These are phyloP conservation scores for Tarsius wallacei DNA, from an alignment of 2,797 vertebrate genomes.

Conservation along the genomic window DNA sequence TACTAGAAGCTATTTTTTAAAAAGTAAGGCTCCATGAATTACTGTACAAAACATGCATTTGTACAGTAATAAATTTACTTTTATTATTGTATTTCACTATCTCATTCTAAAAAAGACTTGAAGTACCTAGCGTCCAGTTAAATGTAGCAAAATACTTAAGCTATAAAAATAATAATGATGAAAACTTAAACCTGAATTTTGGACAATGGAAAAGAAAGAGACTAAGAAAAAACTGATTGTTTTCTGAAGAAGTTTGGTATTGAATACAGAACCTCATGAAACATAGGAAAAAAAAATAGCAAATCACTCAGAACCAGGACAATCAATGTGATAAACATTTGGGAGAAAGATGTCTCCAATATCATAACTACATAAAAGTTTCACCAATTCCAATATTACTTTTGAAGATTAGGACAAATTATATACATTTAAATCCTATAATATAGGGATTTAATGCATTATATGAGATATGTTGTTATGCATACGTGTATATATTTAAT, in stretches of 20 bases:
- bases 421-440: not conserved
- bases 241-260: not conserved
- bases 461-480: not conserved
- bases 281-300: not conserved
- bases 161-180: not conserved
- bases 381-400: not conserved
- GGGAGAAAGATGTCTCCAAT: not conserved
- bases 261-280: not conserved
- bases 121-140: not conserved
- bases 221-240: not conserved
- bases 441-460: not conserved
- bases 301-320: not conserved
- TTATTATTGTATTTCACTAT: not conserved
- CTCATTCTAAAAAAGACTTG: not conserved
- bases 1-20: not conserved
- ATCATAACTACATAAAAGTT: not conserved
- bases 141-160: conserved; percentile 11
- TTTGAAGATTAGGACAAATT: conserved; percentile 34
- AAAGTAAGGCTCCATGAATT: not conserved
- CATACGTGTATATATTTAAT: not conserved
- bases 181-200: not conserved
- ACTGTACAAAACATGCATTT: not conserved
- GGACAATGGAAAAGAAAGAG: not conserved
- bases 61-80: not conserved
- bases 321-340: not conserved